A percentile compares a stretch with the other conserved stretches of the same genome.
Conservation (phyloP, 2,888 invertebrate species). For the Lasioglossum oenotherae region DNA sequence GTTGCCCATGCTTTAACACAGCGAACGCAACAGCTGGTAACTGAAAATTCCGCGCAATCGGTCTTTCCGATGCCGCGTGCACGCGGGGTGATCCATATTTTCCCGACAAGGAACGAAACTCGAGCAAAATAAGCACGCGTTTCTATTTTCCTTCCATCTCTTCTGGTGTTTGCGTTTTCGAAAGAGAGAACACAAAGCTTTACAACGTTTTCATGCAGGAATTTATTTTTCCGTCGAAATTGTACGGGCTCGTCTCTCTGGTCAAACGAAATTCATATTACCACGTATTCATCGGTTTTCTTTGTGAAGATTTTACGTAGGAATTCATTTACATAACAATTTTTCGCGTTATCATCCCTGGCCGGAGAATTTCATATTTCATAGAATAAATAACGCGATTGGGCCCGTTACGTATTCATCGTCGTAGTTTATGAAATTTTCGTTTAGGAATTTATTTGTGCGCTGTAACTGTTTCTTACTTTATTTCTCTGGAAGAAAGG, state of each 20-base stretch:
- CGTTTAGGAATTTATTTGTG: not conserved
- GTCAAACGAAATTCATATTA: not conserved
- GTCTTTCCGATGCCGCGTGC: not conserved
- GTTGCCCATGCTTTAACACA: not conserved
- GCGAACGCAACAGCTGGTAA: not conserved
- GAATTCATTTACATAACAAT: not conserved
- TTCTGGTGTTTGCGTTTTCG: not conserved
- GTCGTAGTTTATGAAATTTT: not conserved
- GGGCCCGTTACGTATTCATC: not conserved
- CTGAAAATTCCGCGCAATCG: slow-evolving; percentile 15
- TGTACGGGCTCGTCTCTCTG: not conserved
- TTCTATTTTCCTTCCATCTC: not conserved
- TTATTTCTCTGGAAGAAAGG: not conserved
- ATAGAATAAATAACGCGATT: not conserved
- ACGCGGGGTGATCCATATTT: not conserved
- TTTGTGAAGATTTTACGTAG: not conserved
- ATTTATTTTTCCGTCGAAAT: not conserved
- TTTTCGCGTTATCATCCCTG: not conserved
- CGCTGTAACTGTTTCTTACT: not conserved
- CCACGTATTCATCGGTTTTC: not conserved
- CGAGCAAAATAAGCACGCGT: not conserved
- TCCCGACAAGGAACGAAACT: not conserved
- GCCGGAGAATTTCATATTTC: not conserved
- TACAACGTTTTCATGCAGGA: not conserved
- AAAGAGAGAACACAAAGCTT: not conserved